Percentiles rank a stretch among this genome's conserved stretches.
These are phyloP conservation scores for Phymanthus crucifer DNA, from an alignment of 92 coral and sea anemone species.

Conservation along the genomic window DNA sequence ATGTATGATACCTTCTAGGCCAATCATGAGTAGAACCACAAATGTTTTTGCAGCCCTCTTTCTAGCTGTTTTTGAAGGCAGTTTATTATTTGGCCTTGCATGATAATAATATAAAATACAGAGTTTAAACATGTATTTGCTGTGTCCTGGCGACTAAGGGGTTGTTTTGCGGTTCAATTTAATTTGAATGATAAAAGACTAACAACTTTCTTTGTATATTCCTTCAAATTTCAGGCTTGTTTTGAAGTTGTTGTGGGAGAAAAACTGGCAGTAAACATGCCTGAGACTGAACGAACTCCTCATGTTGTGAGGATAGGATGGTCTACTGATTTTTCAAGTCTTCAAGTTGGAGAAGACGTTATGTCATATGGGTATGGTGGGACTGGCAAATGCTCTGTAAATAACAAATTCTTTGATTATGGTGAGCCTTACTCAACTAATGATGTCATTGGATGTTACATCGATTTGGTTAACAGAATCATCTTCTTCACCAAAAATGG, in stretches of 20 bases:
- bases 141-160: too few species aligned
- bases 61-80: too few species aligned
- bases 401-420: slow-evolving; percentile 89
- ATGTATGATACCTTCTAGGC: too few species aligned
- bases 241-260: slow-evolving; percentile 81
- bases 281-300: slow-evolving; percentile 80
- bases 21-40: too few species aligned
- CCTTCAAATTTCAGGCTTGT: slow-evolving; percentile 59
- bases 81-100: too few species aligned
- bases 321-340: slow-evolving; percentile 73
- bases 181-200: neutral
- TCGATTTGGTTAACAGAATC: slow-evolving; percentile 78
- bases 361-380: slow-evolving; percentile 97
- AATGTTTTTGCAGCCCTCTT: too few species aligned
- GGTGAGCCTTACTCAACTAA: slow-evolving; percentile 78
- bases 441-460: slow-evolving; percentile 79
- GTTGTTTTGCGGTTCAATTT: too few species aligned
- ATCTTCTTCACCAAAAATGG: slow-evolving; percentile 93
- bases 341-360: slow-evolving; percentile 85
- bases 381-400: slow-evolving; percentile 83
- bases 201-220: neutral
- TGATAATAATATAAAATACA: too few species aligned
- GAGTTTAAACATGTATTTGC: too few species aligned
- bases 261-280: slow-evolving; percentile 80
- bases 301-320: slow-evolving; percentile 97